These are phyloP conservation scores for Ornithoptera alexandrae DNA, from an alignment of 2,888 invertebrate species.

Conservation along the genomic window DNA sequence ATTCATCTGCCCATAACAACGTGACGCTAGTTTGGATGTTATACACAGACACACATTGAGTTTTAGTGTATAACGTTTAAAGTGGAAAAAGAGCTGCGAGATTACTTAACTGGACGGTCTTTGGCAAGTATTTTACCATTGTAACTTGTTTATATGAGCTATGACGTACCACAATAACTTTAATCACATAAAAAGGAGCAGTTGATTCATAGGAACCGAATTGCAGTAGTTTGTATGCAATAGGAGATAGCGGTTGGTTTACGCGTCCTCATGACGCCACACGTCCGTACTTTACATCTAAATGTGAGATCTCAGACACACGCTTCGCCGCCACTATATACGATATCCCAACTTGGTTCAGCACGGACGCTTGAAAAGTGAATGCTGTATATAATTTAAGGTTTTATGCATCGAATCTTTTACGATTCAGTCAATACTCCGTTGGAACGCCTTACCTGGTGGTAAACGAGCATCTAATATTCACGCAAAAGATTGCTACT, in stretches of 20 bases:
- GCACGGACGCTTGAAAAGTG: slow-evolving; percentile 9
- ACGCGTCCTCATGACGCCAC: slow-evolving; percentile 38
- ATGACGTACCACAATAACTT: not conserved
- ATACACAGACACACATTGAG: too few species aligned
- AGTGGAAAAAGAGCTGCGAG: too few species aligned
- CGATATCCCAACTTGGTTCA: slow-evolving; percentile 33
- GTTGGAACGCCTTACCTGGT: too few species aligned
- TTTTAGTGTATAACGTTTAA: too few species aligned
- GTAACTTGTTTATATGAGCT: not conserved
- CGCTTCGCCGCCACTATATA: slow-evolving; percentile 30
- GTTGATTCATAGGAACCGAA: slow-evolving; percentile 2
- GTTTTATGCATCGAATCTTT: not conserved
- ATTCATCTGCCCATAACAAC: too few species aligned
- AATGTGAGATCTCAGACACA: slow-evolving; percentile 45
- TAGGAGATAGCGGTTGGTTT: slow-evolving; percentile 34
- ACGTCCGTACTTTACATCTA: slow-evolving; percentile 47
- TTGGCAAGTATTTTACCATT: too few species aligned
- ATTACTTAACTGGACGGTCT: too few species aligned
- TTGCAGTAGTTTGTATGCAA: slow-evolving; percentile 9
- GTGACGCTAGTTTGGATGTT: too few species aligned
- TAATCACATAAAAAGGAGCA: slow-evolving; percentile 8
- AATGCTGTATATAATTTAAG: slow-evolving; percentile 4
- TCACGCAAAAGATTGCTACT: too few species aligned
- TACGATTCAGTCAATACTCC: not conserved
- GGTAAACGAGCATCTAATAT: too few species aligned